A percentile compares a stretch with the other conserved stretches of the same genome.
phyloP scores from a whole-genome alignment of 2,797 vertebrate species.

The Malacoraja senta region DNA sequence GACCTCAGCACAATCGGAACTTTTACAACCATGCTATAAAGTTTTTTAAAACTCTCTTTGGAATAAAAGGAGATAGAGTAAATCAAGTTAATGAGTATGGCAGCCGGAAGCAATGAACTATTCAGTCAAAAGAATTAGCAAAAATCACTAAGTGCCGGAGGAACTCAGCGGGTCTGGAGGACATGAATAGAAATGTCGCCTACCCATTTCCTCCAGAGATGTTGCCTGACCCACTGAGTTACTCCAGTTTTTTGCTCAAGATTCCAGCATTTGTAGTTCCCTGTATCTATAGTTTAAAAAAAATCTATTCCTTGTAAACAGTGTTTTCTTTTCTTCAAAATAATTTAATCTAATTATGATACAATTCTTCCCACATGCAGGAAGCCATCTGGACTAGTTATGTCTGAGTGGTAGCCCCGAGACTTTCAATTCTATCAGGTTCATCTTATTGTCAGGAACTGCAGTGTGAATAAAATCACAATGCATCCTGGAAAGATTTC shows the following conservation, averaged over 20 bases:
- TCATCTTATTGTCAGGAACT: not conserved
- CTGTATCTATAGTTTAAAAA: no score
- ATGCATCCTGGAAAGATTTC: not conserved
- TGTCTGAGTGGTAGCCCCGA: not conserved
- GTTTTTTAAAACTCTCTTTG: not conserved
- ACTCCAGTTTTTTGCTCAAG: no score
- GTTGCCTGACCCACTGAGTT: no score
- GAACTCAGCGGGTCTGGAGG: no score
- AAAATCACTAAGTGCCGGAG: no score
- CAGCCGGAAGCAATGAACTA: not conserved
- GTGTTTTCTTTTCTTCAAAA: not conserved
- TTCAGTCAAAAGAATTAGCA: not conserved
- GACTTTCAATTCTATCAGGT: not conserved
- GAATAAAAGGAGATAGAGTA: not conserved
- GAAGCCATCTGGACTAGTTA: not conserved
- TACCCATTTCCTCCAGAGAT: no score
- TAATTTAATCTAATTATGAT: not conserved
- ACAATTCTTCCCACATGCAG: not conserved
- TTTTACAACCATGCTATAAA: not conserved
- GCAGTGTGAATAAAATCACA: not conserved
- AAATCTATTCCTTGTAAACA: not conserved
- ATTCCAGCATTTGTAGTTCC: no score
- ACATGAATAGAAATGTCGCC: no score
- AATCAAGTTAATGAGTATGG: not conserved
- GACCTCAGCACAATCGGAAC: not conserved